Base-by-base conservation (phyloP, 2,113 vertebrate genomes). In the Acrocephalus kingi region DNA sequence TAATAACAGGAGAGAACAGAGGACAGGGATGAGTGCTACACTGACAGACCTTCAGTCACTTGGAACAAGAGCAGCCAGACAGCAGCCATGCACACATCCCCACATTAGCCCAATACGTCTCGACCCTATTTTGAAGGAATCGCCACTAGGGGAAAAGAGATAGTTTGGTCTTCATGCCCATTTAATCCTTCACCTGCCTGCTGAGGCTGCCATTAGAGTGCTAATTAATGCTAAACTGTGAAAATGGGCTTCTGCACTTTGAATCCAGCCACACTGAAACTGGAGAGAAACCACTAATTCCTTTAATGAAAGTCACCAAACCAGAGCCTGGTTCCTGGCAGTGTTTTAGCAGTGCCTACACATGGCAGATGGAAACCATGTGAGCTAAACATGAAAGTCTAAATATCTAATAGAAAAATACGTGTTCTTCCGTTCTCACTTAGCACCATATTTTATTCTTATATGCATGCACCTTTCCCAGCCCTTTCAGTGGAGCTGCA, bases 271-370 rank as follows among this genome's bases (percentile, higher is more conserved):
- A 96, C 95, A 64, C 33, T 93, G 97, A 97, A 97, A 97, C 97
- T 96, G 55, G 83, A 94, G 11, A 94, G 95, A 98, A 98, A 97
- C 96, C 96, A 97, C 95, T 97, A 97, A 97, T 97, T 96, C 95
- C 72, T 96, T 95, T 97, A 95, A 97, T 97, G 93, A 87, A 92
- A 88, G 84, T 91, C 94, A 96, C 93, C 94, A 85, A 97, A 92
- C 72, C 93, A 95, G 73, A 76, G 96, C 93, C 80, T 84, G 94
- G 84, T 69, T 95, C 71, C 95, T 67, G 86, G 94, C 91, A 95
- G 64, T 67, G 6, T 49, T 80, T 91, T 93, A 93, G 85, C 49
- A 84, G 64, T 83, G 83, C 84, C 93, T 94, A 56, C 90, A 97
- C 84, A 92, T 55, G 90, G 90, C 92, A 92, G 86, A 95, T 84